Percentiles rank a stretch among this genome's conserved stretches.
Conservation (phyloP, 92 coral and sea anemone species). For the Porites evermanni region DNA sequence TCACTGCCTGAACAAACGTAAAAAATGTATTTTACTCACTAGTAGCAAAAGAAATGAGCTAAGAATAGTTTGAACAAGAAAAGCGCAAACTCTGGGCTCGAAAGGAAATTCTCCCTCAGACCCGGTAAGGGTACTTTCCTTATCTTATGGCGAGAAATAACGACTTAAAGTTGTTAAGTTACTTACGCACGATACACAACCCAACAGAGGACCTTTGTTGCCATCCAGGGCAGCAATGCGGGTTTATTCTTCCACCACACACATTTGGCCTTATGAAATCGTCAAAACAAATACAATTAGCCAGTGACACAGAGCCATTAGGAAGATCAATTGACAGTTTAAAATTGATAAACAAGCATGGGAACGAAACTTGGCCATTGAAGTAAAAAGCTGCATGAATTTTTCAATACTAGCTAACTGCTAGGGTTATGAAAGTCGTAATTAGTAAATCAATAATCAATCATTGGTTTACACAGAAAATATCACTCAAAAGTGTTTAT, state of each 20-base stretch:
- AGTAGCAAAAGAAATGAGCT: too few relatives aligned
- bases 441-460: too few relatives aligned
- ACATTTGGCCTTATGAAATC: slow-evolving; percentile 82
- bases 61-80: too few relatives aligned
- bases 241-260: slow-evolving; percentile 81
- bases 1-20: too few relatives aligned
- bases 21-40: too few relatives aligned
- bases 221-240: slow-evolving; percentile 89
- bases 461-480: too few relatives aligned
- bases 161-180: not conserved
- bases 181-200: slow-evolving; percentile 90
- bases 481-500: too few relatives aligned
- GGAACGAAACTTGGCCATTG: not conserved
- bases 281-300: slow-evolving; percentile 9
- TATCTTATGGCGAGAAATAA: not conserved
- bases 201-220: slow-evolving; percentile 83
- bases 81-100: too few relatives aligned
- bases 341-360: slow-evolving; percentile 13
- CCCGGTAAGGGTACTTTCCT: too few relatives aligned
- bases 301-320: slow-evolving; percentile 19
- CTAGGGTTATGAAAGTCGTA: too few relatives aligned
- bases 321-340: slow-evolving; percentile 19
- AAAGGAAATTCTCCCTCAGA: not conserved
- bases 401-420: too few relatives aligned
- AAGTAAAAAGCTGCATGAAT: too few relatives aligned